Evolutionary conservation across 2,888 invertebrate species (phyloP), one percentile per base, ranked within the genome.

Genomic region (Orthosia incerta): DNA sequence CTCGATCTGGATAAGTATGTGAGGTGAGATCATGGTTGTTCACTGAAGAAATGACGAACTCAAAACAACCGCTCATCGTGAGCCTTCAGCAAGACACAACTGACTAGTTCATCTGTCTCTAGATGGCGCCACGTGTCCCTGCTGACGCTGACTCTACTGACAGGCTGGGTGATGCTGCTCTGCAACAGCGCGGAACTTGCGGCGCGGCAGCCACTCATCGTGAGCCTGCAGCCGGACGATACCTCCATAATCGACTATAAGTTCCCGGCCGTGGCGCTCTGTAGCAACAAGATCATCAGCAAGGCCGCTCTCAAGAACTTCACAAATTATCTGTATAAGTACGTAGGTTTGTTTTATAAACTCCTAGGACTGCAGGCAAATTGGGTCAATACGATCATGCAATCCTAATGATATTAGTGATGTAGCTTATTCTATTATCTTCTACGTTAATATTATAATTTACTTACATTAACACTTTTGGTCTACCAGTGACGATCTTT

Each of bases 201-300:
- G 26, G 15, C 56, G 39, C 67, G n/a, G 11, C 78, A 81, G 9
- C 81, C 83, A 45, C 55, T 86, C 51, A 18, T 71, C 26, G 67
- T 85, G 45, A 84, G 39, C 59, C 68, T 57, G 13, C 78, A 77
- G 61, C n/a, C 53, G 18, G 48, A 76, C 75, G 69, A 68, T 57
- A 48, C 45, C 7, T 93, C 95, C n/a, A 90, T 96, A 45, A 87
- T 91, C 70, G 89, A 94, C 61, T 90, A 97, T 18, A 92, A 95
- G 80, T 97, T 97, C 94, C 97, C 97, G 15, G 97, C 95, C 0
- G 93, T 97, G 56, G 97, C 97, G 9, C 93, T 97, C 80, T 97
- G 97, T 90, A 85, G 83, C 71, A 83, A 81, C 70, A 74, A 73
- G 59, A 16, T 86, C 73, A 84, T 86, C 70, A 74, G 84, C 67